Base-by-base conservation (phyloP, 2,797 vertebrate genomes). In the Clangula hyemalis region DNA sequence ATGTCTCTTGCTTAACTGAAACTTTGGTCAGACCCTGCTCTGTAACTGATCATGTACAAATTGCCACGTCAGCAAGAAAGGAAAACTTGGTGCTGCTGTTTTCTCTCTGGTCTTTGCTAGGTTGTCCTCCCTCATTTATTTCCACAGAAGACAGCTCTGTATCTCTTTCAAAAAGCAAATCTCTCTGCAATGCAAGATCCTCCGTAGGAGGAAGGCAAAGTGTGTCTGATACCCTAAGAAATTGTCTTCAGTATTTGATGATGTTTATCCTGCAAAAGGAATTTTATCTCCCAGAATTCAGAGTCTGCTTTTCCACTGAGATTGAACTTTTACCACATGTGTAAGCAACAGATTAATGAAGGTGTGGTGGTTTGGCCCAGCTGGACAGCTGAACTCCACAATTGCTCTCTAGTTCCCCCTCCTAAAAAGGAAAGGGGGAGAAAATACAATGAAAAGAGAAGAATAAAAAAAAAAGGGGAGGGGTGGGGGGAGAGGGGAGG, bases 121-220 rank as follows among this genome's bases (percentile, higher is more conserved):
- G 61, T 64, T 91, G 60, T 81, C 77, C 39, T 93, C 64, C 36
- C 43, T 92, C 74, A 73, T 73, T 86, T 93, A 66, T 70, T 95
- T 92, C 36, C 57, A 57, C 27, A 75, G 61, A 39, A 80, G 8
- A 78, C 54, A 87, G n/a, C 22, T 85, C 61, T 66, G 18, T 7
- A 16, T 62, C 27, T 79, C n/a, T 85, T 92, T 27, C 66, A 87
- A 65, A 92, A 71, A 58, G 7, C 11, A 86, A 72, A 75, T 64
- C 38, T 80, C 54, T 77, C 24, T 64, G 24, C 41, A 79, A 13
- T 5, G n/a, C 15, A 68, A 62, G 5, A 16, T 41, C 28, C 7
- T 58, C 74, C 28, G 30, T 6, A 83, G 38, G 18, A 89, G 8
- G 21, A 89, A 84, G 16, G 18, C 19, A 96, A 90, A 90, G 38